Evolutionary conservation across 2,113 vertebrate species (phyloP).

Genomic region (Barnardius zonarius): DNA sequence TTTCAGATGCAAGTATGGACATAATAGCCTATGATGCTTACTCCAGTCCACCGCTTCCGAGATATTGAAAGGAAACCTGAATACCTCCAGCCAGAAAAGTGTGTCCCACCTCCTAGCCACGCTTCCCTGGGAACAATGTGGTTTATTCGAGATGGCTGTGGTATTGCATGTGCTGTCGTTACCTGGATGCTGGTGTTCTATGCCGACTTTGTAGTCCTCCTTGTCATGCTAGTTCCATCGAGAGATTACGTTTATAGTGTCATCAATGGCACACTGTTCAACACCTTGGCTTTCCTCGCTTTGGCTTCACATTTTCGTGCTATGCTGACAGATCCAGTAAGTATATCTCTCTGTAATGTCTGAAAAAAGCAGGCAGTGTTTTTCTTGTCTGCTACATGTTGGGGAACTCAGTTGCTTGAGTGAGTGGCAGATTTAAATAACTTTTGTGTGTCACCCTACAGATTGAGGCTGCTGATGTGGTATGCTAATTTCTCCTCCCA

Average conservation of each 20-base stretch:
- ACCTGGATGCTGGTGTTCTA: constrained; percentile 97
- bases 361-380: background rate
- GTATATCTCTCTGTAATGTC: constrained; percentile 62
- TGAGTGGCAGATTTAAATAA: constrained; percentile 38
- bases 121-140: constrained; percentile 83
- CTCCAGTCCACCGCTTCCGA: constrained; percentile 85
- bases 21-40: constrained; percentile 84
- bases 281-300: constrained; percentile 89
- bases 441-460: background rate
- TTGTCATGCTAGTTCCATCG: constrained; percentile 92
- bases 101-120: constrained; percentile 82
- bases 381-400: constrained; percentile 34
- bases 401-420: background rate
- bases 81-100: constrained; percentile 93
- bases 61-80: constrained; percentile 94
- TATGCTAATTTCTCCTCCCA: constrained; percentile 17
- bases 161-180: constrained; percentile 91
- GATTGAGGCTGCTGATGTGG: constrained; percentile 3
- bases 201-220: constrained; percentile 96
- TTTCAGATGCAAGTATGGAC: constrained; percentile 84
- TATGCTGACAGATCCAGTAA: constrained; percentile 98
- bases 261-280: constrained; percentile 92
- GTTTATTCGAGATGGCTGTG: constrained; percentile 97
- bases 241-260: constrained; percentile 86
- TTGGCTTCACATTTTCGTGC: constrained; percentile 92